Conservation (phyloP, 2,797 vertebrate species). For the Bradypus variegatus region DNA sequence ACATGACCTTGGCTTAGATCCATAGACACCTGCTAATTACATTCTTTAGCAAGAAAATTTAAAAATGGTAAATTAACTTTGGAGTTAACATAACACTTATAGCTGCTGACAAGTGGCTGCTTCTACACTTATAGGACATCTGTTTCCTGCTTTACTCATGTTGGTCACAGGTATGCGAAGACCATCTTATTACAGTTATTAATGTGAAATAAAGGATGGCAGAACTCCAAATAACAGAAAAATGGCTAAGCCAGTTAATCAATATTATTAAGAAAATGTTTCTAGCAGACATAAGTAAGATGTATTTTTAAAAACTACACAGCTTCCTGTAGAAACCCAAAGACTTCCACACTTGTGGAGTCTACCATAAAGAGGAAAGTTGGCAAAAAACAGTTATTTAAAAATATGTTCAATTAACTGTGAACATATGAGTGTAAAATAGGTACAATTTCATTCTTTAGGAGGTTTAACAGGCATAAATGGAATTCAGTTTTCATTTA, state of each 20-base stretch:
- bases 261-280: conserved; percentile 27
- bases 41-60: too few relatives aligned
- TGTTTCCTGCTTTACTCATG: not conserved
- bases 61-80: not conserved
- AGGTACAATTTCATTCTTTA: conserved; percentile 29
- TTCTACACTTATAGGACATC: not conserved
- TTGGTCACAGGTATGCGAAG: not conserved
- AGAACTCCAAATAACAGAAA: conserved; percentile 20
- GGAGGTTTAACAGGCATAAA: conserved; percentile 45
- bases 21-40: not conserved
- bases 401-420: conserved; percentile 49
- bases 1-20: not conserved
- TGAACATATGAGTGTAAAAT: conserved; percentile 36
- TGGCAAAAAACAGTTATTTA: conserved; percentile 36
- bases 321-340: conserved; percentile 48
- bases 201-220: not conserved
- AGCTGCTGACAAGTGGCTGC: not conserved
- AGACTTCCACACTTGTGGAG: conserved; percentile 44
- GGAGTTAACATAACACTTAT: not conserved
- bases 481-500: conserved; percentile 47
- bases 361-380: conserved; percentile 39
- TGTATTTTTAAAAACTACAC: conserved; percentile 20
- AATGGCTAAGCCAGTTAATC: not conserved
- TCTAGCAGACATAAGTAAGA: conserved; percentile 37
- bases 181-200: not conserved